A percentile compares a stretch with the other conserved stretches of the same genome.
Evolutionary conservation across 2,797 vertebrate genomes (phyloP).

Genomic region (Xenops minutus): DNA sequence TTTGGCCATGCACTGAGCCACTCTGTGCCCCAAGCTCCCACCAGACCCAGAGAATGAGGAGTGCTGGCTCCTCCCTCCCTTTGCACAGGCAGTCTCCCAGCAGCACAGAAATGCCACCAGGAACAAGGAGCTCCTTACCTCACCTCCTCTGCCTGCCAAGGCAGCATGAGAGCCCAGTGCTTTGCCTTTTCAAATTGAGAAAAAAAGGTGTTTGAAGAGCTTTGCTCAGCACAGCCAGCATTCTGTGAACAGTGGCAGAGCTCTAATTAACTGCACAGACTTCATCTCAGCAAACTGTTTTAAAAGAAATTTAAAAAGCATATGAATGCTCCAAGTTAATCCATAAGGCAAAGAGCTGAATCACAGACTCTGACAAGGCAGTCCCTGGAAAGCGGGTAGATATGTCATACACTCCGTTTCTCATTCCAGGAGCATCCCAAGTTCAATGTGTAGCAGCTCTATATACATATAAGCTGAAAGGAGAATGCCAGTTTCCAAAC

Average conservation of each 20-base stretch:
- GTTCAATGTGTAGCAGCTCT: neutral
- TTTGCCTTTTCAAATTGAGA: constrained; percentile 24
- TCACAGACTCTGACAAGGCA: constrained; percentile 49
- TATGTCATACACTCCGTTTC: neutral
- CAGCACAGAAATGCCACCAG: constrained; percentile 16
- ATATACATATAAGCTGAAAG: neutral
- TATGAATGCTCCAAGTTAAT: constrained; percentile 23
- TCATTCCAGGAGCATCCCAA: constrained; percentile 28
- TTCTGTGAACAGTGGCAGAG: constrained; percentile 38
- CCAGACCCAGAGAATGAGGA: neutral
- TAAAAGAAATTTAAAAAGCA: neutral
- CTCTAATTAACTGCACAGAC: constrained; percentile 49
- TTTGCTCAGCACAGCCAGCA: constrained; percentile 20
- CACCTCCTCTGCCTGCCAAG: neutral
- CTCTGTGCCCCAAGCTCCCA: neutral
- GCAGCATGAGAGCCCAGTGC: neutral
- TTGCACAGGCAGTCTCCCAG: neutral
- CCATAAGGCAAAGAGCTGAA: constrained; percentile 60
- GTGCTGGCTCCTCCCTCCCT: neutral
- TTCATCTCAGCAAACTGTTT: constrained; percentile 36
- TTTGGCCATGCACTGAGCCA: neutral
- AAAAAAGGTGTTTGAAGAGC: constrained; percentile 21
- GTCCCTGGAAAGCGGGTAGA: constrained; percentile 48
- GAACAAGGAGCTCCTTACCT: constrained; percentile 8
- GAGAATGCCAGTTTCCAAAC: neutral